A percentile compares a stretch with the other conserved stretches of the same genome.
Conservation (phyloP, 1,140 invertebrate genomes). For the Drosophila ercepeae region DNA sequence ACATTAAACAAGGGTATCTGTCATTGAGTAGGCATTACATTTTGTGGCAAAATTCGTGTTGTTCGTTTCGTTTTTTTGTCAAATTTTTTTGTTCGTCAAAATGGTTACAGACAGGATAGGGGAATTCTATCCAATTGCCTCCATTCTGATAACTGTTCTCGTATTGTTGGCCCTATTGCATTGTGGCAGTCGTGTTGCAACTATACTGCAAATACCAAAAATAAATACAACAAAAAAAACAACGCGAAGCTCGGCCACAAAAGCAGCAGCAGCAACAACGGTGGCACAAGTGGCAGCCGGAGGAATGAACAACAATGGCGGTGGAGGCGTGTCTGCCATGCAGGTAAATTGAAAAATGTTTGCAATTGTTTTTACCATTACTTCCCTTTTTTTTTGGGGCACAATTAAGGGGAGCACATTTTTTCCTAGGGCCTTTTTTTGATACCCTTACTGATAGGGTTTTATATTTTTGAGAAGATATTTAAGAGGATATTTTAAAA, state of each 20-base stretch:
- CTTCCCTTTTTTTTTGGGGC: conserved; percentile 3
- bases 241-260: neutral
- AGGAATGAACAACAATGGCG: neutral
- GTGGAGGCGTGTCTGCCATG: conserved; percentile 6
- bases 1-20: neutral
- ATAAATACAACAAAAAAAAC: neutral
- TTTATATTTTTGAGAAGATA: neutral
- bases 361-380: conserved; percentile 55
- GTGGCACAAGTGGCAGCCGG: no score
- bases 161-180: conserved; percentile 13
- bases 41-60: conserved; percentile 27
- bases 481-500: neutral
- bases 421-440: neutral
- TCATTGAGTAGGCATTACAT: conserved; percentile 11
- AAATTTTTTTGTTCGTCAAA: conserved; percentile 24
- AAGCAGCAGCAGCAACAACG: conserved; percentile 5
- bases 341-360: conserved; percentile 79
- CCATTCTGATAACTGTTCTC: neutral
- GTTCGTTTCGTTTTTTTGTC: conserved; percentile 2
- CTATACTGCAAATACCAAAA: neutral
- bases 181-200: neutral
- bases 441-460: neutral
- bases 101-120: neutral
- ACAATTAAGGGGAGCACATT: conserved; percentile 24
- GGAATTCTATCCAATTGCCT: neutral